Percentiles rank a stretch among this genome's conserved stretches.
Evolutionary conservation across 1,140 invertebrate species (phyloP).

Genomic region (Sarcophaga bullata): DNA sequence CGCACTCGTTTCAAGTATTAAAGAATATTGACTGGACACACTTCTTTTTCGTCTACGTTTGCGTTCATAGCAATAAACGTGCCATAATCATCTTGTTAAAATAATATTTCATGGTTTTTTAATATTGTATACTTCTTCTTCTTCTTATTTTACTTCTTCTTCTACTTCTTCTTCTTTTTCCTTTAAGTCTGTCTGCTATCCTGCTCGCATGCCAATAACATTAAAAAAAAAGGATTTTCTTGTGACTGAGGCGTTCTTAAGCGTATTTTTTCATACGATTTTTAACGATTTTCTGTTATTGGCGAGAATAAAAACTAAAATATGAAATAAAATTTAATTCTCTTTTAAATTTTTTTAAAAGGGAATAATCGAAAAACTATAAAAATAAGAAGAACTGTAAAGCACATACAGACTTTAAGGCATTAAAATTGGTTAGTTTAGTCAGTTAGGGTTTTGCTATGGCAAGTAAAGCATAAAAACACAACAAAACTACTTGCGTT

Average conservation of each 20-base stretch:
- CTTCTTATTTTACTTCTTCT: background rate
- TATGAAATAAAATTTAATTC: background rate
- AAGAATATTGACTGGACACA: slow-evolving; percentile 5
- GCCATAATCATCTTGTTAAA: slow-evolving; percentile 37
- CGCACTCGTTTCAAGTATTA: too few relatives aligned
- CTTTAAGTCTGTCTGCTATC: background rate
- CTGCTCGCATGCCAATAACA: too few relatives aligned
- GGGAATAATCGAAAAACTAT: background rate
- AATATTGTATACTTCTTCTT: background rate
- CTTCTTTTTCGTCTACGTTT: background rate
- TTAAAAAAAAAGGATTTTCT: background rate
- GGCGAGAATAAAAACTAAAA: background rate
- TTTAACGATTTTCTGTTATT: too few relatives aligned
- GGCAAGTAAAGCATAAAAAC: background rate
- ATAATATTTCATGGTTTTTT: slow-evolving; percentile 37
- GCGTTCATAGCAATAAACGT: slow-evolving; percentile 18
- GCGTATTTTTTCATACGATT: too few relatives aligned
- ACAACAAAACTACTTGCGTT: too few relatives aligned
- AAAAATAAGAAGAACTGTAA: background rate
- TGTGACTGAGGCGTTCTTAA: too few relatives aligned
- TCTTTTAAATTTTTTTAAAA: background rate
- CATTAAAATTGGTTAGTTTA: background rate
- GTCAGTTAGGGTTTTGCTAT: background rate
- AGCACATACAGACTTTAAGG: background rate
- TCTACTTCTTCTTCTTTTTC: background rate